A percentile compares a stretch with the other conserved stretches of the same genome.
These are phyloP conservation scores for Luidia sarsii DNA, from an alignment of 53 echinoderm and acorn worm genomes.

Conservation along the genomic window DNA sequence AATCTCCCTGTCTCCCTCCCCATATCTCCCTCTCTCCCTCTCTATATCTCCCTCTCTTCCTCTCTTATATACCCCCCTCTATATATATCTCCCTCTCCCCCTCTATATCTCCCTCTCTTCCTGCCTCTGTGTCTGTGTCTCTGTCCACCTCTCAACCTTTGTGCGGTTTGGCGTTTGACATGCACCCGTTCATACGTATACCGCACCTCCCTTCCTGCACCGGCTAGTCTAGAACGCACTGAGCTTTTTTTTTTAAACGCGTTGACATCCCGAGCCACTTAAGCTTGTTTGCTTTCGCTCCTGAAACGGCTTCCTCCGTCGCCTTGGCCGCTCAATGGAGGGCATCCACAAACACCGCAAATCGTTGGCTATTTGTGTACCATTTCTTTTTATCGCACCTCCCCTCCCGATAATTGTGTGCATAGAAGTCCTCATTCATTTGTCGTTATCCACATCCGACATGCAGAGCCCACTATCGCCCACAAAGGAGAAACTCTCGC, in stretches of 20 bases:
- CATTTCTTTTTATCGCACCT: conserved; percentile 5
- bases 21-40: too few species aligned
- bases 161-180: not conserved
- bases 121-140: too few species aligned
- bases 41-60: too few species aligned
- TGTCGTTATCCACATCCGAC: conserved; percentile 31
- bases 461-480: too few species aligned
- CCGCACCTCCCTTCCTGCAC: not conserved
- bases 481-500: too few species aligned
- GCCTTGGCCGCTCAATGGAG: conserved; percentile 19
- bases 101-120: too few species aligned
- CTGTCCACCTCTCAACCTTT: not conserved
- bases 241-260: too few species aligned
- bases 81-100: too few species aligned
- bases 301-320: conserved; percentile 19
- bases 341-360: conserved; percentile 31
- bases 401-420: conserved; percentile 9
- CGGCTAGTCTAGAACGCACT: too few species aligned
- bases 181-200: not conserved
- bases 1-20: too few species aligned
- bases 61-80: too few species aligned
- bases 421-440: conserved; percentile 32
- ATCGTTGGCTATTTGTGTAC: conserved; percentile 47
- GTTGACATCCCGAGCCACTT: conserved; percentile 48
- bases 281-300: conserved; percentile 21